Evolutionary conservation across 1,140 invertebrate species (phyloP).

Genomic region (Nephila pilipes): DNA sequence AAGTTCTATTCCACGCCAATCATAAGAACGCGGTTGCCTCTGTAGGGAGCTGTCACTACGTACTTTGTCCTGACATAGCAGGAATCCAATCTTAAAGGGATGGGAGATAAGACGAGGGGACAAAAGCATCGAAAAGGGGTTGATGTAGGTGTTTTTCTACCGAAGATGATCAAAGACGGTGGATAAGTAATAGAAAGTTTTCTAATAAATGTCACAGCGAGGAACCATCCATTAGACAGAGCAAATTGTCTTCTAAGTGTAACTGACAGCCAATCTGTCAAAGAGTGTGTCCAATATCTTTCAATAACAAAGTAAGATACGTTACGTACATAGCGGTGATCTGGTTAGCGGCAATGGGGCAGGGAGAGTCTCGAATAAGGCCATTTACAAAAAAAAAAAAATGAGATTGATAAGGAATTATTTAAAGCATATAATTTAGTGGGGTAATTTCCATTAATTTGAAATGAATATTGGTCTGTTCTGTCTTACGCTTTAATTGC

Average conservation of each 20-base stretch:
- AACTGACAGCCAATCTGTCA: slow-evolving; percentile 60
- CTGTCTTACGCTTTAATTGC: too few relatives aligned
- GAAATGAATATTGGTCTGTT: too few relatives aligned
- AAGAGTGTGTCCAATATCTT: slow-evolving; percentile 36
- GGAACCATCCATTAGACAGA: slow-evolving; percentile 47
- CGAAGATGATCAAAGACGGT: slow-evolving; percentile 64
- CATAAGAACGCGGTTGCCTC: background rate
- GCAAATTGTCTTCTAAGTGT: slow-evolving; percentile 60
- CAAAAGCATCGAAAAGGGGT: background rate
- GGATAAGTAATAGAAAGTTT: slow-evolving; percentile 70
- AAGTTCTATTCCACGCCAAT: background rate
- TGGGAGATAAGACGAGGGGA: background rate
- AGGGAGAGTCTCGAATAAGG: too few relatives aligned
- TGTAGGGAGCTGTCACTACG: background rate
- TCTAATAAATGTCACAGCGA: slow-evolving; percentile 58
- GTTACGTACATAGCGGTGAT: background rate
- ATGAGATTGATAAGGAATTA: too few relatives aligned
- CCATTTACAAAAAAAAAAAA: too few relatives aligned
- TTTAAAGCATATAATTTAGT: too few relatives aligned
- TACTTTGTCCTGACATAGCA: background rate
- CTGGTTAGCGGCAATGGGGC: background rate
- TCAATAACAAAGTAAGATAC: slow-evolving; percentile 17
- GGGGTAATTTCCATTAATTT: too few relatives aligned
- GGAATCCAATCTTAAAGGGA: slow-evolving; percentile 26
- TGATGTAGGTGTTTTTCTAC: background rate